A percentile compares a stretch with the other conserved stretches of the same genome.
Evolutionary conservation across 1,140 invertebrate species (phyloP).

Genomic region (Euura saliciscinereae): DNA sequence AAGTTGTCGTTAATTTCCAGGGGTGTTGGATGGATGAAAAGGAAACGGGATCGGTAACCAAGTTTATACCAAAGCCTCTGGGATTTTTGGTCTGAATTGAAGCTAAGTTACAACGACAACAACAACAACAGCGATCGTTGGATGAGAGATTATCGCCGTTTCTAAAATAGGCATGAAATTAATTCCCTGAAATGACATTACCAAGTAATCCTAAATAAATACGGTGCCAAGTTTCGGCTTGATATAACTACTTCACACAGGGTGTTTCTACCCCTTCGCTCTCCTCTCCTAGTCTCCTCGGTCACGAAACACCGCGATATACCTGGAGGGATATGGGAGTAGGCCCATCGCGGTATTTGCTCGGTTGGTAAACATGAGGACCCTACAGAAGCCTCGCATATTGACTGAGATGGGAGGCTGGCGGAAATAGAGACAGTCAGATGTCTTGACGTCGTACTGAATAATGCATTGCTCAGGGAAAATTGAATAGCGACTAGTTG

Average conservation of each 20-base stretch:
- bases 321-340: slow-evolving; percentile 7
- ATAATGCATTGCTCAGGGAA: slow-evolving; percentile 45
- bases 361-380: slow-evolving; percentile 41
- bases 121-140: background rate
- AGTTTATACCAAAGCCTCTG: background rate
- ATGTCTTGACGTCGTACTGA: slow-evolving; percentile 39
- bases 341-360: slow-evolving; percentile 41
- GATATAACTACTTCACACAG: slow-evolving; percentile 9
- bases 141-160: slow-evolving; percentile 8
- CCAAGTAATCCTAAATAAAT: slow-evolving; percentile 12
- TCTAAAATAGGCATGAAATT: slow-evolving; percentile 11
- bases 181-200: slow-evolving; percentile 12
- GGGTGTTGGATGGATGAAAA: background rate
- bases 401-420: slow-evolving; percentile 24
- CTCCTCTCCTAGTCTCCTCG: background rate
- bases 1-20: background rate
- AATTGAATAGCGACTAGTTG: slow-evolving; percentile 39
- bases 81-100: background rate
- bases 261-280: background rate
- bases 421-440: slow-evolving; percentile 45
- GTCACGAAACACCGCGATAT: slow-evolving; percentile 4
- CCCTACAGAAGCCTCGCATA: slow-evolving; percentile 27
- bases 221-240: slow-evolving; percentile 9
- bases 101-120: background rate
- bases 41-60: background rate